Conservation (phyloP, 2,888 invertebrate species). For the Matsumyia berberina region DNA sequence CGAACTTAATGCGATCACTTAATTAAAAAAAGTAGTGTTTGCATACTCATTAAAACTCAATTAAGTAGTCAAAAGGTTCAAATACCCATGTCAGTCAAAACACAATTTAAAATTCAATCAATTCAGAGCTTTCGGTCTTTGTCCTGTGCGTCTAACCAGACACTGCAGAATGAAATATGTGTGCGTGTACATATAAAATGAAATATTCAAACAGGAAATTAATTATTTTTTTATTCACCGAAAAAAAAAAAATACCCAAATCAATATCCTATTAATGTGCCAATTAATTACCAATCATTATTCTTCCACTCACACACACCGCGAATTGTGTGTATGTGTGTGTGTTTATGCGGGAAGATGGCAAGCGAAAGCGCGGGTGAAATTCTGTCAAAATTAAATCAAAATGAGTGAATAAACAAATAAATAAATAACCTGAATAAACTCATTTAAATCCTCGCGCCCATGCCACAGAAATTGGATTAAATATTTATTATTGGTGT, state of each 20-base stretch:
- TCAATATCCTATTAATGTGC: slow-evolving; percentile 68
- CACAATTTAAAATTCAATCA: slow-evolving; percentile 71
- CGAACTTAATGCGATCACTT: slow-evolving; percentile 14
- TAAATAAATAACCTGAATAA: slow-evolving; percentile 50
- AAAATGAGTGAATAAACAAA: slow-evolving; percentile 48
- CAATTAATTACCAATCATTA: slow-evolving; percentile 57
- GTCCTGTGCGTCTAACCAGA: slow-evolving; percentile 2
- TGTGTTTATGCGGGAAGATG: not conserved
- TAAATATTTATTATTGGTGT: slow-evolving; percentile 31
- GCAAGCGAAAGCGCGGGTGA: not conserved
- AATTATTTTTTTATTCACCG: slow-evolving; percentile 60
- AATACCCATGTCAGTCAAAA: slow-evolving; percentile 66
- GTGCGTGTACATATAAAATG: slow-evolving; percentile 3
- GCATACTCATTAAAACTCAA: slow-evolving; percentile 49
- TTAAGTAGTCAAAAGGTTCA: slow-evolving; percentile 59
- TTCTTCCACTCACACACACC: not conserved
- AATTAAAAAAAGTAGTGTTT: slow-evolving; percentile 40
- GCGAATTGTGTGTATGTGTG: slow-evolving; percentile 1
- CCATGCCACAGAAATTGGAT: slow-evolving; percentile 26
- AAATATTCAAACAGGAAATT: slow-evolving; percentile 54
- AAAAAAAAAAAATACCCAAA: slow-evolving; percentile 51
- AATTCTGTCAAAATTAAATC: slow-evolving; percentile 57
- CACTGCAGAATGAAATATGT: not conserved
- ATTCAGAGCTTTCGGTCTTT: slow-evolving; percentile 20
- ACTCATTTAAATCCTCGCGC: slow-evolving; percentile 41